A percentile compares a stretch with the other conserved stretches of the same genome.
phyloP scores from a whole-genome alignment of 2,888 invertebrate genomes.

The Eupithecia centaureata region DNA sequence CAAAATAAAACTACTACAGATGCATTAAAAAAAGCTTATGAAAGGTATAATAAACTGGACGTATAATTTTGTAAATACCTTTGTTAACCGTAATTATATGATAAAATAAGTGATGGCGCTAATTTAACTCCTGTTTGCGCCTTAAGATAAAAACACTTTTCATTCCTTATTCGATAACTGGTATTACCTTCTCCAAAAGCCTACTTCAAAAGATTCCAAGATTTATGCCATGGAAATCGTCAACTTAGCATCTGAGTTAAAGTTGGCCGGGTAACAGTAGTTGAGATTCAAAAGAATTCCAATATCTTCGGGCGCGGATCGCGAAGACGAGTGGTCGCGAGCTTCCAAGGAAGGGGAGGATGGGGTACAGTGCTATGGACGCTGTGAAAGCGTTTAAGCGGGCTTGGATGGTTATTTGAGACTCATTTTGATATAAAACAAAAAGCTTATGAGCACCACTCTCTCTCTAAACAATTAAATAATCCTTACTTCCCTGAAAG shows the following conservation, averaged over 20 bases:
- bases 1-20: too few relatives aligned
- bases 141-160: too few relatives aligned
- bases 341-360: slow-evolving; percentile 20
- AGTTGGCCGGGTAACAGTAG: slow-evolving; percentile 66
- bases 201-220: slow-evolving; percentile 10
- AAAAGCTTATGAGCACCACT: background rate
- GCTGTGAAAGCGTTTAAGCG: slow-evolving; percentile 12
- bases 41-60: too few relatives aligned
- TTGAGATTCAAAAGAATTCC: slow-evolving; percentile 80
- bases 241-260: slow-evolving; percentile 68
- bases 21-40: too few relatives aligned
- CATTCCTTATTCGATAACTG: too few relatives aligned
- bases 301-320: slow-evolving; percentile 68
- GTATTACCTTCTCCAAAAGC: slow-evolving; percentile 14
- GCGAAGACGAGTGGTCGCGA: slow-evolving; percentile 53
- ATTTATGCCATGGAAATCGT: slow-evolving; percentile 59
- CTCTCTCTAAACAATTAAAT: too few relatives aligned
- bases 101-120: too few relatives aligned
- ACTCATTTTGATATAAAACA: too few relatives aligned
- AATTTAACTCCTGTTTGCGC: too few relatives aligned
- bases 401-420: background rate
- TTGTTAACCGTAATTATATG: too few relatives aligned
- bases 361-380: slow-evolving; percentile 37
- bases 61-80: too few relatives aligned
- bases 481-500: too few relatives aligned